Conservation (phyloP, 2,797 vertebrate genomes). For the Kryptopterus vitreolus region DNA sequence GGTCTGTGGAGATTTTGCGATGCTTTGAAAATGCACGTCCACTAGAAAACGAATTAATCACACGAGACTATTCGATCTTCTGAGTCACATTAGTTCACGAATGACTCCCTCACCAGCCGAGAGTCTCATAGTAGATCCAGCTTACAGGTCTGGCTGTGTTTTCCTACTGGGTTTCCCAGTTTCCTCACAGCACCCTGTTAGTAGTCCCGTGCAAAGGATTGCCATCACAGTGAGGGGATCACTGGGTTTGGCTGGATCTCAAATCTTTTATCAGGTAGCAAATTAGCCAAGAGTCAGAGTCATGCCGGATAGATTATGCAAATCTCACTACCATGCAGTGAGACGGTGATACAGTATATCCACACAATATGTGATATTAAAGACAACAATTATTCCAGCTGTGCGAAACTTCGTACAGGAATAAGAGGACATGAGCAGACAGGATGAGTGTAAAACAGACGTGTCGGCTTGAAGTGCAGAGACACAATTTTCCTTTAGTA, state of each 20-base stretch:
- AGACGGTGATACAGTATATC: neutral
- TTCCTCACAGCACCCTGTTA: neutral
- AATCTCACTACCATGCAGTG: neutral
- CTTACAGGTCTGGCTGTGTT: neutral
- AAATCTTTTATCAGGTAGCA: neutral
- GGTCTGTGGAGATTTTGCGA: no score
- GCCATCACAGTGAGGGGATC: neutral
- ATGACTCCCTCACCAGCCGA: neutral
- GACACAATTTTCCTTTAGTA: constrained; percentile 9
- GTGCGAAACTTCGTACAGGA: neutral
- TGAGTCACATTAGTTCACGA: no score
- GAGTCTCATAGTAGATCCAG: neutral
- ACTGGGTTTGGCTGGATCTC: neutral
- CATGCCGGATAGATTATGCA: neutral
- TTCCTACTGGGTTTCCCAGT: neutral
- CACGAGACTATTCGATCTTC: no score
- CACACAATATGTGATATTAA: neutral
- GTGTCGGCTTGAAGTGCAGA: neutral
- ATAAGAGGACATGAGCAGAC: neutral
- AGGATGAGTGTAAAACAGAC: constrained; percentile 7
- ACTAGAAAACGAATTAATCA: no score
- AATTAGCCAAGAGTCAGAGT: neutral
- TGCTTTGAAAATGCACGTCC: no score
- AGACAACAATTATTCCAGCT: neutral
- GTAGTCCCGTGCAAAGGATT: neutral